These are phyloP conservation scores for Tetranychus truncatus DNA, from an alignment of 2,888 invertebrate species.

Conservation along the genomic window DNA sequence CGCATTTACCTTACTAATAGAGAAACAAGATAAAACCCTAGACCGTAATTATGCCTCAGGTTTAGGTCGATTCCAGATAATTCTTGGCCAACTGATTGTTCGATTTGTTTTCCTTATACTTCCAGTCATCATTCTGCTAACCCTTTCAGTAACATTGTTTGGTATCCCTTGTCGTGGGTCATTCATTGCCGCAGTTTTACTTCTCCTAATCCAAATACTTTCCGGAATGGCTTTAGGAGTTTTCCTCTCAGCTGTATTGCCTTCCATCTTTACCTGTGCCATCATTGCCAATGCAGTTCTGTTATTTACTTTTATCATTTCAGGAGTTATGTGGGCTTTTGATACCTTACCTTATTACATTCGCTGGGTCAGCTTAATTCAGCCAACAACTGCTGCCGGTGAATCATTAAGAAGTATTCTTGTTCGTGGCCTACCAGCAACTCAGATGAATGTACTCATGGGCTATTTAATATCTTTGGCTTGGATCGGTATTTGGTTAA, in stretches of 20 bases:
- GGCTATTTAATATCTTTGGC: constrained; percentile 54
- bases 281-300: constrained; percentile 2
- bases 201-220: constrained; percentile 71
- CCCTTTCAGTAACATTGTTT: constrained; percentile 76
- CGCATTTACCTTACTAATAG: neutral
- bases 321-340: constrained; percentile 86
- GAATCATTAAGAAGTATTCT: constrained; percentile 54
- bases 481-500: constrained; percentile 47
- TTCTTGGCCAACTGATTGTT: constrained; percentile 77
- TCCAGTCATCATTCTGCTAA: constrained; percentile 58
- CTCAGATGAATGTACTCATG: constrained; percentile 48
- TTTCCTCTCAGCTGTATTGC: neutral
- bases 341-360: constrained; percentile 78
- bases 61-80: constrained; percentile 71
- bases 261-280: constrained; percentile 9
- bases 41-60: constrained; percentile 56
- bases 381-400: constrained; percentile 62
- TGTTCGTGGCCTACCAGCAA: constrained; percentile 51
- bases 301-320: constrained; percentile 23
- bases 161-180: constrained; percentile 75
- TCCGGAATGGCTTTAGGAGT: constrained; percentile 10
- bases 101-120: constrained; percentile 89
- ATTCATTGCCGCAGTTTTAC: constrained; percentile 57
- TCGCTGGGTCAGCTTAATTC: constrained; percentile 46
- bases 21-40: constrained; percentile 8